Evolutionary conservation across 2,113 vertebrate species (phyloP).

Genomic region (Neolamprologus ventralis): DNA sequence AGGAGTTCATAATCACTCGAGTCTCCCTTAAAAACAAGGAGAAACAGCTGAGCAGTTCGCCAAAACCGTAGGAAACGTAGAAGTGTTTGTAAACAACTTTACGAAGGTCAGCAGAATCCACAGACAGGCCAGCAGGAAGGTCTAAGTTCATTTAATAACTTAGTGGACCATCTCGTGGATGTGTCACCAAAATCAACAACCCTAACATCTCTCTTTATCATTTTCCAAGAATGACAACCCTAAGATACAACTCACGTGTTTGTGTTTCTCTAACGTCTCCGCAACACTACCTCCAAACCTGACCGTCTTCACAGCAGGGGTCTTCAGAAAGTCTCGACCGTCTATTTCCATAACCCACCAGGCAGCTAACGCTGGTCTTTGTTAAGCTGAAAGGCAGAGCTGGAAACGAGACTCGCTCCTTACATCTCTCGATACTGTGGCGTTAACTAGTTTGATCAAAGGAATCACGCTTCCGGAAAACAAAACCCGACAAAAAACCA

Average conservation of each 20-base stretch:
- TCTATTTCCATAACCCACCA: conserved; percentile 67
- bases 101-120: neutral
- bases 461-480: neutral
- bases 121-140: rapidly evolving
- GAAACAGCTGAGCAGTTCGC: neutral
- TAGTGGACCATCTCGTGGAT: neutral
- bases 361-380: neutral
- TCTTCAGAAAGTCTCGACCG: conserved; percentile 77
- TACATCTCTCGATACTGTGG: neutral
- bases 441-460: rapidly evolving
- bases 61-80: neutral
- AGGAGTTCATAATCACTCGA: conserved; percentile 83
- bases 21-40: conserved; percentile 74
- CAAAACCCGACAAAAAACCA: rapidly evolving
- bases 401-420: rapidly evolving
- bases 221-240: neutral
- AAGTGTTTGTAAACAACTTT: neutral
- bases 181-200: neutral
- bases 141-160: neutral
- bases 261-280: conserved; percentile 79
- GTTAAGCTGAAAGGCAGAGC: neutral
- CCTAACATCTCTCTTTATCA: neutral
- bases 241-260: conserved; percentile 66
- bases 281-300: conserved; percentile 84
- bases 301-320: conserved; percentile 83